Conservation (phyloP, 2,888 invertebrate species). For the Epistrophella euchroma region DNA sequence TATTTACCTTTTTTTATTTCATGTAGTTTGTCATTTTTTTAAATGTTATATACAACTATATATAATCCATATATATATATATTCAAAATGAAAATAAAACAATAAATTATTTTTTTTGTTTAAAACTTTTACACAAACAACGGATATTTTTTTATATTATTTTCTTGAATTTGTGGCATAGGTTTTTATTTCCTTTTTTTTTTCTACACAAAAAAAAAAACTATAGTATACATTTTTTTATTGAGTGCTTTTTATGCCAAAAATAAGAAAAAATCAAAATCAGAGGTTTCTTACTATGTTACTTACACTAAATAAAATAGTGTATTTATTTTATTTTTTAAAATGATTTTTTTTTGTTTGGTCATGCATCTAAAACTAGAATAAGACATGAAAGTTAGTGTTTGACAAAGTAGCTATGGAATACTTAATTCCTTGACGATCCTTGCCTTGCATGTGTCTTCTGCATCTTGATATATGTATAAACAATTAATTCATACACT, state of each 20-base stretch:
- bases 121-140: constrained; percentile 51
- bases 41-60: constrained; percentile 32
- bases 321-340: constrained; percentile 13
- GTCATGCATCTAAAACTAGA: background rate
- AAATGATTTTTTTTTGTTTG: background rate
- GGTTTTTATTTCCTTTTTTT: constrained; percentile 26
- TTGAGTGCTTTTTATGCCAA: constrained; percentile 59
- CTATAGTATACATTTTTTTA: constrained; percentile 18
- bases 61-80: constrained; percentile 21
- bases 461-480: no score
- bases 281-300: constrained; percentile 8
- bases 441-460: no score
- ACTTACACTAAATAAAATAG: background rate
- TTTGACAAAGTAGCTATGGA: background rate
- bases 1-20: constrained; percentile 73
- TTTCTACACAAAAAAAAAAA: constrained; percentile 15
- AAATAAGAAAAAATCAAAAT: constrained; percentile 13
- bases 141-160: constrained; percentile 29
- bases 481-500: no score
- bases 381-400: background rate
- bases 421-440: no score
- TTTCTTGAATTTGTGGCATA: constrained; percentile 34
- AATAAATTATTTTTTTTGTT: constrained; percentile 48
- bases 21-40: constrained; percentile 70
- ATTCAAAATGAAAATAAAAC: constrained; percentile 41